These are phyloP conservation scores for Muschampia plurimacula DNA, from an alignment of 2,888 invertebrate species.

Conservation along the genomic window DNA sequence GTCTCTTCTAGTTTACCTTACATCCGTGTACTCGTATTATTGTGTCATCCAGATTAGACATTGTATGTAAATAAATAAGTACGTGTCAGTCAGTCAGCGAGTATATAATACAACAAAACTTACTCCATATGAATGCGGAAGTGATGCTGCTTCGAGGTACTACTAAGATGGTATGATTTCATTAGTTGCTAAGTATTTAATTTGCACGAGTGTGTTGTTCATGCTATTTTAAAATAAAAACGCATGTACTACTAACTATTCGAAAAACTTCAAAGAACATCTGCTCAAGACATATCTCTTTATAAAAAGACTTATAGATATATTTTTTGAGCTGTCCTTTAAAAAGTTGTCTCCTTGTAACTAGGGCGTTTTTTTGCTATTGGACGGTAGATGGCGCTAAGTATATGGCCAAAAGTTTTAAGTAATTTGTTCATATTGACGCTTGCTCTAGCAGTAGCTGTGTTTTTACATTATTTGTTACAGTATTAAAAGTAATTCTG, in stretches of 20 bases:
- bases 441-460: too few relatives aligned
- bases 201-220: not conserved
- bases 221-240: too few relatives aligned
- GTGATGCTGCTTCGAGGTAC: conserved; percentile 54
- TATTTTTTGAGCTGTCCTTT: not conserved
- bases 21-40: conserved; percentile 44
- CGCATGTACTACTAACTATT: too few relatives aligned
- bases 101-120: conserved; percentile 23
- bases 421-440: too few relatives aligned
- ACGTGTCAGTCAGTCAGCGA: conserved; percentile 45
- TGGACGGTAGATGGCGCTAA: conserved; percentile 28
- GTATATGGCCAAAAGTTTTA: not conserved
- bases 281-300: too few relatives aligned
- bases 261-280: too few relatives aligned
- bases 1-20: conserved; percentile 41
- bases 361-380: conserved; percentile 16
- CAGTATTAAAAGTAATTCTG: too few relatives aligned
- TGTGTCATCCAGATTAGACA: conserved; percentile 58
- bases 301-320: not conserved
- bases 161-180: conserved; percentile 38
- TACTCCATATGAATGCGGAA: conserved; percentile 48
- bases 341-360: conserved; percentile 1
- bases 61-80: conserved; percentile 63
- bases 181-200: not conserved
- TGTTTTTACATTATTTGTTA: too few relatives aligned